phyloP scores from a whole-genome alignment of 2,113 vertebrate genomes.

The Delphinapterus leucas region DNA sequence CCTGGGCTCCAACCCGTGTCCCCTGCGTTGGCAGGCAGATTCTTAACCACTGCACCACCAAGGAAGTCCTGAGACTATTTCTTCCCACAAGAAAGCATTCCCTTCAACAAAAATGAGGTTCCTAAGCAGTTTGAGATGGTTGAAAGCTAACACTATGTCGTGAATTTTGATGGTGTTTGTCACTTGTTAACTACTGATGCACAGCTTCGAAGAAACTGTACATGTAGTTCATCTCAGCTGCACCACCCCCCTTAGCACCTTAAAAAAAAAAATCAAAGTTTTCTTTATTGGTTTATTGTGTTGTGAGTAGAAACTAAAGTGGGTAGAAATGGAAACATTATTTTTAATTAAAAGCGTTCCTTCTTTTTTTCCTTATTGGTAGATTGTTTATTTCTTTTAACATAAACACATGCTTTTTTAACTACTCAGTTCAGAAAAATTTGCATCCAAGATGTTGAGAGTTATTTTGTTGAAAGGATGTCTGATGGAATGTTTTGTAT shows the following conservation, averaged over 20 bases:
- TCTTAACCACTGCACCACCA: too few relatives aligned
- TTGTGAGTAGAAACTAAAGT: not conserved
- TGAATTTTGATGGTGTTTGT: not conserved
- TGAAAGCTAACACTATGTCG: not conserved
- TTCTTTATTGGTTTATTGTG: not conserved
- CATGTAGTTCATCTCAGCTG: not conserved
- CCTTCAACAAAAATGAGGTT: not conserved
- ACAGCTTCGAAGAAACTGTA: not conserved
- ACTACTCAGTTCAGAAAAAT: not conserved
- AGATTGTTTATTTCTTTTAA: not conserved
- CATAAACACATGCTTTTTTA: not conserved
- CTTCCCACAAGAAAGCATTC: not conserved
- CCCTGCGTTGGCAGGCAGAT: too few relatives aligned
- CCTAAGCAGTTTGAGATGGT: not conserved
- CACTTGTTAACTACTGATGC: not conserved
- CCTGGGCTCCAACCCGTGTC: too few relatives aligned
- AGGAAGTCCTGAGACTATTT: not conserved
- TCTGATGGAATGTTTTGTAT: not conserved
- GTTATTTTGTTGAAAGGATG: not conserved
- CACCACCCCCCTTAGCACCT: not conserved
- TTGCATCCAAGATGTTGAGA: not conserved
- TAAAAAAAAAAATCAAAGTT: constrained; percentile 1
- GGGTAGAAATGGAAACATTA: constrained; percentile 7
- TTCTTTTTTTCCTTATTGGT: not conserved
- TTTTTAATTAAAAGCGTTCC: constrained; percentile 1